Evolutionary conservation across 23 tunicate genomes (phyloP).

Genomic region (Corella eumyota): DNA sequence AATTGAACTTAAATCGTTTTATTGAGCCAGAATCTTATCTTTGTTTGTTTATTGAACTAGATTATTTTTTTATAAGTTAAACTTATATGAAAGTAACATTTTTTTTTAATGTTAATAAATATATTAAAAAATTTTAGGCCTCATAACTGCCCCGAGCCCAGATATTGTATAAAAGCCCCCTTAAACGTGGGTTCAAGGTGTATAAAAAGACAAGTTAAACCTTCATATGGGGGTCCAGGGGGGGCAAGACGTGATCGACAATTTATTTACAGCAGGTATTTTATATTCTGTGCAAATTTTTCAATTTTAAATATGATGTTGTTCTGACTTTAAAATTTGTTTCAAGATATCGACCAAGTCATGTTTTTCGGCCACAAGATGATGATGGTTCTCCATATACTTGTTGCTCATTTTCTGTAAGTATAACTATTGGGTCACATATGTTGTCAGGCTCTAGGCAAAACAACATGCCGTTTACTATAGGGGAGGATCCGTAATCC

Average conservation of each 20-base stretch:
- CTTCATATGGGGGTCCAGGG: slow-evolving; percentile 55
- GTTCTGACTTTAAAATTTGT: too few relatives aligned
- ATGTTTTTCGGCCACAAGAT: slow-evolving; percentile 38
- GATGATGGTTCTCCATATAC: slow-evolving; percentile 44
- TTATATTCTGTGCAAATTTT: too few relatives aligned
- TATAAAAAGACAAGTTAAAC: slow-evolving; percentile 31
- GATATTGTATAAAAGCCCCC: slow-evolving; percentile 49
- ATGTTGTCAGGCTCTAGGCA: too few relatives aligned
- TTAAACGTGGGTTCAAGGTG: slow-evolving; percentile 34
- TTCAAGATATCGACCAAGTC: slow-evolving; percentile 40
- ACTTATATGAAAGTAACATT: background rate
- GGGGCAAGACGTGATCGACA: slow-evolving; percentile 60
- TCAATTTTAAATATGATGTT: too few relatives aligned
- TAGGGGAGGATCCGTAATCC: too few relatives aligned
- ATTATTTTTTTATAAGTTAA: background rate
- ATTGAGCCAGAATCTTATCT: too few relatives aligned
- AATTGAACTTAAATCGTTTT: too few relatives aligned
- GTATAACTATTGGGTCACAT: too few relatives aligned
- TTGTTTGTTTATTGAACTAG: background rate
- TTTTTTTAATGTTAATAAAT: too few relatives aligned
- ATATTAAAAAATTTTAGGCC: too few relatives aligned
- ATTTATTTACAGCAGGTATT: slow-evolving; percentile 60
- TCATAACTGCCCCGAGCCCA: slow-evolving; percentile 66
- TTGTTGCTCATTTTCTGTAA: slow-evolving; percentile 53
- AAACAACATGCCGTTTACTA: too few relatives aligned